phyloP scores from a whole-genome alignment of 1,140 invertebrate genomes.

The Helicorthomorpha holstii region DNA sequence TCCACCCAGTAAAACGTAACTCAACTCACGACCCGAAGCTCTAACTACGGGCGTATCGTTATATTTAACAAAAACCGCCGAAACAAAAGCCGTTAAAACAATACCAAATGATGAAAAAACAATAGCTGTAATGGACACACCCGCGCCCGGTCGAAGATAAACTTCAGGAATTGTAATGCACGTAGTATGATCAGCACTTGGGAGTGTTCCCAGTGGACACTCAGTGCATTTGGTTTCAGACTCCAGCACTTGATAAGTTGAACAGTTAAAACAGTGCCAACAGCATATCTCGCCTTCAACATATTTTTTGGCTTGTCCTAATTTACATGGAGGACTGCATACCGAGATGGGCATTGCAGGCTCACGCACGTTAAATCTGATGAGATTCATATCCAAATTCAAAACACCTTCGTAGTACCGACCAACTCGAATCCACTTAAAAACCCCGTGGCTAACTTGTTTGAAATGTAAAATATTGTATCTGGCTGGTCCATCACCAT shows the following conservation, averaged over 20 bases:
- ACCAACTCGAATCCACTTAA: constrained; percentile 71
- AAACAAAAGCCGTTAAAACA: constrained; percentile 23
- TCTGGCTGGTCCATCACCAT: constrained; percentile 78
- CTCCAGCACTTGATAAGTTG: constrained; percentile 63
- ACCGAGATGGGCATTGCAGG: constrained; percentile 65
- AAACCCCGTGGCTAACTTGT: constrained; percentile 49
- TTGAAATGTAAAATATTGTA: constrained; percentile 94
- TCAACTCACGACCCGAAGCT: constrained; percentile 73
- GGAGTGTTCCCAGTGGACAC: constrained; percentile 64
- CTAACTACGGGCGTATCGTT: constrained; percentile 75
- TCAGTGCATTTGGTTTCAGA: constrained; percentile 61
- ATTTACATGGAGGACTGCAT: constrained; percentile 67
- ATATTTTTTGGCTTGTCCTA: constrained; percentile 76
- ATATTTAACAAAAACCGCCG: constrained; percentile 49
- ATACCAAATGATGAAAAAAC: constrained; percentile 29
- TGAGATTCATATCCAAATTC: constrained; percentile 62
- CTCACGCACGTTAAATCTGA: constrained; percentile 59
- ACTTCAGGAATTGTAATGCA: constrained; percentile 68
- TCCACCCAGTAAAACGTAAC: constrained; percentile 68
- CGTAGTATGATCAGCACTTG: constrained; percentile 47
- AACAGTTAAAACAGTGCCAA: constrained; percentile 91
- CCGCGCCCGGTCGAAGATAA: constrained; percentile 57
- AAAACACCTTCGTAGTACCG: constrained; percentile 61
- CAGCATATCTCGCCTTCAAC: constrained; percentile 83
- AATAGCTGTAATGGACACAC: constrained; percentile 77